Base-by-base conservation (phyloP, 2,113 vertebrate species). In the Dasyurus viverrinus region DNA sequence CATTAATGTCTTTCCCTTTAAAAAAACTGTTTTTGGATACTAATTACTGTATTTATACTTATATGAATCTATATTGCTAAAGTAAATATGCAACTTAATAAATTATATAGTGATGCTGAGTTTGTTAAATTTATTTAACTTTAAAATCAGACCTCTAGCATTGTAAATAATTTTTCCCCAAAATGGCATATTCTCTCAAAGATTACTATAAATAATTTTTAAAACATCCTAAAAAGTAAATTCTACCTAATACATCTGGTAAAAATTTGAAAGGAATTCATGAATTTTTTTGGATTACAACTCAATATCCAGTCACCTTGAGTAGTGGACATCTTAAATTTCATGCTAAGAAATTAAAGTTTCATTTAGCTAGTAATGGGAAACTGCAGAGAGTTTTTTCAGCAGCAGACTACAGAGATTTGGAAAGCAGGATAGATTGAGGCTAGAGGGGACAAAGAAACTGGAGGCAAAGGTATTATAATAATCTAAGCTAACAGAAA, bases 131-230 rank as follows among this genome's bases (percentile, higher is more conserved):
- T 42, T 84, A 12, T 12, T 0, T 7, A 84, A n/a, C 36, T 46
- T 89, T 53, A 54, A 53, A 3, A 16, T 53, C 94, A n/a, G 92
- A 27, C 48, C 1, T 12, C 11, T 53, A 47, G 54, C 30, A 47
- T 0, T 48, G 16, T 7, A 91, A 27, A 47, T 4, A 53, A 0
- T 0, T 9, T 14, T 1, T 14, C n/a, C 14, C 9, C 27, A 10
- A 30, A 0, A 9, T 19, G 24, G 54, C 11, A 22, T 53, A 27
- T 26, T 2, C 57, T 57, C 25, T 55, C 1, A 19, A 91, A 0
- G 16, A 26, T 27, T 27, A 2, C 8, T 0, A 1, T 0, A 36
- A 52, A 76, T 47, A 50, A 7, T 50, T 22, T 52, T 91, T 23
- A 23, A 0, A 0, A 14, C 1, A 0, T 8, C n/a, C 3, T 26